Evolutionary conservation across 2,797 vertebrate genomes (phyloP), one percentile per base, ranked within the genome.

Genomic region (Alca torda): DNA sequence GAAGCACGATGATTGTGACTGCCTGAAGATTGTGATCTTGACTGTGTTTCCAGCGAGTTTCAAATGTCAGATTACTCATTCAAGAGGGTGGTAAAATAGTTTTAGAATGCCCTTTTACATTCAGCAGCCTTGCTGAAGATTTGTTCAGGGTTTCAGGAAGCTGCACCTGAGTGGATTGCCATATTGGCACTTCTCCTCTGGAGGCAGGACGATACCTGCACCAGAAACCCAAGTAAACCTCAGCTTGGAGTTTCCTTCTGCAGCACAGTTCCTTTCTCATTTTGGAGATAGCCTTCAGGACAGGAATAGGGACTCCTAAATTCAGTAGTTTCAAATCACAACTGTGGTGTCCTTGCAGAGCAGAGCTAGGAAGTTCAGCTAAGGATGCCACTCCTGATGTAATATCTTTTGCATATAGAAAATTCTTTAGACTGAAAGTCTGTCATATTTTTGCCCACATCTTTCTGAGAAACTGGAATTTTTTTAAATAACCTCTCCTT

Each of bases 1-100:
- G 45, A 18, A 68, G 37, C 28, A 24, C 59, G 64, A 28, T 85
- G 56, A 68, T 77, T 84, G 39, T 63, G 39, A 67, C 59, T 80
- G 15, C 61, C 72, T 64, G 65, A 85, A 92, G 75, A 91, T 50
- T 65, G 41, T 92, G 82, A 91, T 90, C 92, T 91, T 69, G 39
- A 50, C 67, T 64, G 20, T 75, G 43, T 89, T 89, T 94, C 46
- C 60, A 93, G 33, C 39, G 56, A 92, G 56, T 93, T 87, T 90
- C 86, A 87, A 89, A 77, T 35, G 24, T 94, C 35, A 6, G 31
- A 77, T 89, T 88, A 74, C 45, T 86, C 1, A 4, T 54, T 82
- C 60, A 74, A 84, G n/a, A 88, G n/a, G 60, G 45, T 7, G 4
- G 24, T 43, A 76, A 84, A 79, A 61, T 79, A 64, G 60, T 64